Conservation (phyloP, 2,797 vertebrate genomes). For the Melopsittacus undulatus region DNA sequence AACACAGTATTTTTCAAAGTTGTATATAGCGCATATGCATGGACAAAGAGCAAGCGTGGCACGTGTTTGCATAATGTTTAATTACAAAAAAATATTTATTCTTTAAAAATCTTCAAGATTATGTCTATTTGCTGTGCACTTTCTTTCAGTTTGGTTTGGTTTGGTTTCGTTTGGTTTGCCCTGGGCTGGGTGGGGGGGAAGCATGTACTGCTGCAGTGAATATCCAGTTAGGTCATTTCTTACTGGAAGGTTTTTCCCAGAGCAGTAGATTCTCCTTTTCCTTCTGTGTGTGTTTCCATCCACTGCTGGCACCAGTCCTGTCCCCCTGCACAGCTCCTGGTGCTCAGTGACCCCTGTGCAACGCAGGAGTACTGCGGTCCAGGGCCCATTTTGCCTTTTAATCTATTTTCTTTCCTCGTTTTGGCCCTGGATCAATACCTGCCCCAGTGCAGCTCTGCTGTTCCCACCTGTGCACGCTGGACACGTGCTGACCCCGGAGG, state of each 20-base stretch:
- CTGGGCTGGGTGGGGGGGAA: slow-evolving; percentile 68
- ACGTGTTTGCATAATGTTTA: slow-evolving; percentile 99
- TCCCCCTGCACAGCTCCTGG: slow-evolving; percentile 42
- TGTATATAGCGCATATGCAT: slow-evolving; percentile 99
- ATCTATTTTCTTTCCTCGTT: neutral
- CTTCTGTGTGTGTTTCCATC: slow-evolving; percentile 32
- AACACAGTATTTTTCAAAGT: slow-evolving; percentile 98
- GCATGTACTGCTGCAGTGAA: slow-evolving; percentile 62
- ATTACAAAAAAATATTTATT: slow-evolving; percentile 99
- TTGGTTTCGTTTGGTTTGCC: slow-evolving; percentile 62
- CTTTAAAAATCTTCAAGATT: slow-evolving; percentile 92
- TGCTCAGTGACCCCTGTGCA: neutral
- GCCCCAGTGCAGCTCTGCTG: neutral
- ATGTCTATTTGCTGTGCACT: slow-evolving; percentile 93
- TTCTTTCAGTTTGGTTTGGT: slow-evolving; percentile 82
- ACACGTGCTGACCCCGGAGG: slow-evolving; percentile 5
- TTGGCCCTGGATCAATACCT: neutral
- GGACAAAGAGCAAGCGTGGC: slow-evolving; percentile 97
- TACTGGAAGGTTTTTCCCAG: slow-evolving; percentile 43
- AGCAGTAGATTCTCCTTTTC: slow-evolving; percentile 52
- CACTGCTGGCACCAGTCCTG: slow-evolving; percentile 42
- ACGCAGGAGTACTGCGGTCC: neutral
- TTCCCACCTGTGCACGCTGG: slow-evolving; percentile 46
- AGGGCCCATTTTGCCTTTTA: slow-evolving; percentile 6
- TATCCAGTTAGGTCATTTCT: neutral